A percentile compares a stretch with the other conserved stretches of the same genome.
These are phyloP conservation scores for Octonoba sinensis DNA, from an alignment of 2,888 invertebrate genomes.

Conservation along the genomic window DNA sequence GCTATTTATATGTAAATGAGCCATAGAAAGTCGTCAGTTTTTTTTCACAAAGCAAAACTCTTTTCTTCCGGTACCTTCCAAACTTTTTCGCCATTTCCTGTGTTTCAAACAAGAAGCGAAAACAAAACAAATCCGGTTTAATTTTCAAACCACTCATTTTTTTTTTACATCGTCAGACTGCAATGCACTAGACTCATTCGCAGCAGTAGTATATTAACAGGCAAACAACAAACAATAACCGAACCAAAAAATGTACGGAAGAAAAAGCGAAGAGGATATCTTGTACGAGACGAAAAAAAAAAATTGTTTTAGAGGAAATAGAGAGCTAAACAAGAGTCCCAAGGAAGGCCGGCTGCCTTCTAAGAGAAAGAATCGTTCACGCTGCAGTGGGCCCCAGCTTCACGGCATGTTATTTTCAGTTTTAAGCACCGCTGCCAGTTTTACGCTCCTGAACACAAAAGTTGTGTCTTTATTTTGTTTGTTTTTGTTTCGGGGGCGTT, in stretches of 20 bases:
- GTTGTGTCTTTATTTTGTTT: constrained; percentile 34
- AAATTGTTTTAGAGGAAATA: constrained; percentile 8
- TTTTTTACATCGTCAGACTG: too few relatives aligned
- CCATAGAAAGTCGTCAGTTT: too few relatives aligned
- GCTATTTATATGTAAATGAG: too few relatives aligned
- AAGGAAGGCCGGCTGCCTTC: background rate
- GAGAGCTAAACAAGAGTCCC: constrained; percentile 15
- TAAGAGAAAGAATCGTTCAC: constrained; percentile 36
- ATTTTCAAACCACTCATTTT: constrained; percentile 21
- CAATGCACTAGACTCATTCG: background rate
- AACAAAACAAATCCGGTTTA: constrained; percentile 25
- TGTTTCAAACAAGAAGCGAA: background rate
- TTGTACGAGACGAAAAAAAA: background rate
- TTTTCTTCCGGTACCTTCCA: background rate
- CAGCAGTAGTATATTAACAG: constrained; percentile 23
- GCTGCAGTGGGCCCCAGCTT: constrained; percentile 28
- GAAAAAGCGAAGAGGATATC: background rate
- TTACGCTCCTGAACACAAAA: constrained; percentile 46
- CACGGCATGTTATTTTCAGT: constrained; percentile 50
- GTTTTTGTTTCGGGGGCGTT: constrained; percentile 15
- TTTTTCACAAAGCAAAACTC: background rate
- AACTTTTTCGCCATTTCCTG: background rate
- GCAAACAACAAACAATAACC: constrained; percentile 21
- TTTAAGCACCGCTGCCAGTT: constrained; percentile 55
- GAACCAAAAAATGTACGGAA: background rate